Evolutionary conservation across 1,140 invertebrate genomes (phyloP).

Genomic region (Thalassaphorura encarpata): DNA sequence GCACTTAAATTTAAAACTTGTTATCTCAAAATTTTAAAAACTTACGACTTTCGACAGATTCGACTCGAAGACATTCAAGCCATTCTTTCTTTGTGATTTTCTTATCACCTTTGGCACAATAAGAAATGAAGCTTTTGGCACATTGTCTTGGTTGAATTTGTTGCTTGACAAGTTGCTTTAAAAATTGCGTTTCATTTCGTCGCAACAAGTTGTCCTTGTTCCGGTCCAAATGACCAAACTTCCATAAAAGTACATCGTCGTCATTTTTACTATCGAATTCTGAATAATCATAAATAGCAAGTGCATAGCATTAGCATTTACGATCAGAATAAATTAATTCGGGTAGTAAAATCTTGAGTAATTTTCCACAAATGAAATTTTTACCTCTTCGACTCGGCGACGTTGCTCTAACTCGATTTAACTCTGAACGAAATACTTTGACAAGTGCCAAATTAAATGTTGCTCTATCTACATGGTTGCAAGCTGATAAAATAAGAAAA

Average conservation of each 20-base stretch:
- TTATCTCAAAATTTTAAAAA: conserved; percentile 5
- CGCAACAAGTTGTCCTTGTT: conserved; percentile 64
- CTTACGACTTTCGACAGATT: conserved; percentile 43
- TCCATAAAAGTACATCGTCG: conserved; percentile 63
- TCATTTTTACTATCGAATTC: conserved; percentile 17
- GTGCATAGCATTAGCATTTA: no score
- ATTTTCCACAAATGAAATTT: no score
- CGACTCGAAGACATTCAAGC: conserved; percentile 64
- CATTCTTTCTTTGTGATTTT: conserved; percentile 65
- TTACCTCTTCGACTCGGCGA: no score
- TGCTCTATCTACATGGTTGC: conserved; percentile 58
- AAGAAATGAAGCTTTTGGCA: conserved; percentile 72
- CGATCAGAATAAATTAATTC: no score
- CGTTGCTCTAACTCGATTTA: conserved; percentile 37
- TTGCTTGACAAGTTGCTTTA: conserved; percentile 69
- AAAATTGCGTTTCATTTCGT: conserved; percentile 64
- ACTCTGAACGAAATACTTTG: conserved; percentile 70
- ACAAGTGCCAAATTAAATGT: conserved; percentile 71
- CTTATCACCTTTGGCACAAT: conserved; percentile 70
- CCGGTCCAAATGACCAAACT: conserved; percentile 67
- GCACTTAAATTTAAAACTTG: no score
- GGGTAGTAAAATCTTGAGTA: no score
- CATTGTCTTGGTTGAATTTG: conserved; percentile 77
- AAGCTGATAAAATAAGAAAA: conserved; percentile 39
- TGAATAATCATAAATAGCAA: not conserved